Evolutionary conservation across 2,797 vertebrate genomes (phyloP).

Genomic region (Amniataba percoides): DNA sequence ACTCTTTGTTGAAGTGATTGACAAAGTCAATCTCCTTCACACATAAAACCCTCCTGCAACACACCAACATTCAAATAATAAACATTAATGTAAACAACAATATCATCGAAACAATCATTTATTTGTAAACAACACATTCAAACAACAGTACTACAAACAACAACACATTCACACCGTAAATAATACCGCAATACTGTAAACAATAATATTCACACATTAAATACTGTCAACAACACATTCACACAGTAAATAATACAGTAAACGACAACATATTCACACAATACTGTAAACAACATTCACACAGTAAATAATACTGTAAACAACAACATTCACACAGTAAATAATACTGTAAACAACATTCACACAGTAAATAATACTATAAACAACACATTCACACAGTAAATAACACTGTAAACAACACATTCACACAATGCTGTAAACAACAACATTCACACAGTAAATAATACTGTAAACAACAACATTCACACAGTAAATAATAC

Average conservation of each 20-base stretch:
- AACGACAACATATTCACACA: not conserved
- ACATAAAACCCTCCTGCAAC: constrained; percentile 90
- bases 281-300: too few species aligned
- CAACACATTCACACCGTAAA: not conserved
- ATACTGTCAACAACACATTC: not conserved
- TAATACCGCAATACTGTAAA: not conserved
- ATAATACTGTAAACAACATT: too few species aligned
- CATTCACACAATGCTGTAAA: too few species aligned
- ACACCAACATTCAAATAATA: not conserved
- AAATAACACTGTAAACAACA: too few species aligned
- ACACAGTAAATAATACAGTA: not conserved
- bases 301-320: too few species aligned
- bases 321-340: not conserved
- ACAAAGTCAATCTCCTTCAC: constrained; percentile 95
- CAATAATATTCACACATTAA: not conserved
- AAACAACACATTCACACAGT: too few species aligned
- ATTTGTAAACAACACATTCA: too few species aligned
- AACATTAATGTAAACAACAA: too few species aligned
- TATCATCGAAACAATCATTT: too few species aligned
- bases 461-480: not conserved
- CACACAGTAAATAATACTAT: too few species aligned
- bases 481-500: not conserved
- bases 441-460: not conserved
- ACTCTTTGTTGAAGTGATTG: constrained; percentile 91
- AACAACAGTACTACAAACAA: too few species aligned